Conservation (phyloP, 2,888 invertebrate species). For the Scaeva pyrastri region DNA sequence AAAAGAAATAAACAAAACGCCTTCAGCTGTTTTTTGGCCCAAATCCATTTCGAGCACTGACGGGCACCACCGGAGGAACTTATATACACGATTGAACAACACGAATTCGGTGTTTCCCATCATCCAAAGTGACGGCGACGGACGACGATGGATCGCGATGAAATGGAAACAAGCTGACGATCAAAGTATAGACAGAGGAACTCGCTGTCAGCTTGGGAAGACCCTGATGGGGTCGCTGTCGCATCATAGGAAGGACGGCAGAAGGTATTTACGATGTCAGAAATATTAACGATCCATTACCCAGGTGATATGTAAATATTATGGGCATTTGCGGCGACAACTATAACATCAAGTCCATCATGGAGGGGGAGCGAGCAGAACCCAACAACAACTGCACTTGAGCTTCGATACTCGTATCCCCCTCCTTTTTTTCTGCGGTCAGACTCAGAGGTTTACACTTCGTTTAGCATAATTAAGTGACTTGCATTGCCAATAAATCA, state of each 20-base stretch:
- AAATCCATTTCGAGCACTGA: conserved; percentile 62
- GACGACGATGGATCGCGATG: neutral
- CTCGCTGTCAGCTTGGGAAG: conserved; percentile 33
- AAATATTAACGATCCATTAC: conserved; percentile 75
- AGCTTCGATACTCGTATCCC: conserved; percentile 24
- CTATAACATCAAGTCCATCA: conserved; percentile 46
- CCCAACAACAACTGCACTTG: conserved; percentile 1
- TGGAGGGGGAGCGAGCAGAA: neutral
- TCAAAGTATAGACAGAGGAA: conserved; percentile 18
- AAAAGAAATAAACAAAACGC: conserved; percentile 42
- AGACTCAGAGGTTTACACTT: conserved; percentile 58
- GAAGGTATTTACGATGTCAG: conserved; percentile 72
- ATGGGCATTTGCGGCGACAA: conserved; percentile 74
- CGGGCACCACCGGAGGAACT: conserved; percentile 41
- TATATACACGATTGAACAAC: conserved; percentile 35
- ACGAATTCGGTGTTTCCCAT: conserved; percentile 50
- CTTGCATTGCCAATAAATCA: conserved; percentile 71
- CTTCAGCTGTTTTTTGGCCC: conserved; percentile 49
- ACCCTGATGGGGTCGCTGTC: conserved; percentile 18
- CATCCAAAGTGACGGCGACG: neutral
- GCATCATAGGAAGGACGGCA: no score
- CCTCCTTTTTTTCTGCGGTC: conserved; percentile 40
- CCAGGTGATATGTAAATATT: conserved; percentile 74
- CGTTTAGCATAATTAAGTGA: conserved; percentile 70
- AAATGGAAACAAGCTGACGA: neutral